phyloP scores from a whole-genome alignment of 1,140 invertebrate species.

The Saxidomus purpurata region DNA sequence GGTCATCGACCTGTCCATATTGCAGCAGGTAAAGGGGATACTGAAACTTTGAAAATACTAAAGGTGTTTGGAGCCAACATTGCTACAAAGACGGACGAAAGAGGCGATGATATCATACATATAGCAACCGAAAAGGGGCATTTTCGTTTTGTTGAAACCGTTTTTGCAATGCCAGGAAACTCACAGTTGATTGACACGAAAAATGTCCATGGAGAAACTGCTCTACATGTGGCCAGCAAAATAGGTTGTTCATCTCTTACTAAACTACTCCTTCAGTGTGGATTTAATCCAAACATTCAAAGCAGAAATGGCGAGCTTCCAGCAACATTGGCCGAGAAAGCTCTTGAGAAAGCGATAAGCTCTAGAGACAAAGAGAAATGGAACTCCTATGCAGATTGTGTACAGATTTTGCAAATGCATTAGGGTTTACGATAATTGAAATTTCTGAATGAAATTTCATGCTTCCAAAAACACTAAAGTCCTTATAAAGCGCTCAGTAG shows the following conservation, averaged over 20 bases:
- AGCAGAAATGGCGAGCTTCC: neutral
- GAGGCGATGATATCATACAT: neutral
- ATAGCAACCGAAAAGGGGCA: neutral
- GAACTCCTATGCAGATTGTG: neutral
- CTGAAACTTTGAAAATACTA: neutral
- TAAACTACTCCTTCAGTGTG: neutral
- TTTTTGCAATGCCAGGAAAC: neutral
- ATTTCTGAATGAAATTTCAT: too few species aligned
- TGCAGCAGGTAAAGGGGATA: neutral
- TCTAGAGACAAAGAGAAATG: neutral
- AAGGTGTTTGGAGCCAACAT: neutral
- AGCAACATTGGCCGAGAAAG: neutral
- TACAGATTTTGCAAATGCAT: neutral
- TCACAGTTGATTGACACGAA: neutral
- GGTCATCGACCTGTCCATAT: neutral
- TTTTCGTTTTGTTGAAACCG: neutral
- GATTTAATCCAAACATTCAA: neutral
- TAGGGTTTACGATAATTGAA: too few species aligned
- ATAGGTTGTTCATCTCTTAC: neutral
- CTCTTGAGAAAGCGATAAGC: too few species aligned
- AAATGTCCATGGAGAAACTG: neutral
- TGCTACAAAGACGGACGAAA: neutral
- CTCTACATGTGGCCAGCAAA: conserved; percentile 8
- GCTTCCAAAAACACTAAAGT: too few species aligned
- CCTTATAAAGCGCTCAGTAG: too few species aligned